Percentiles rank a stretch among this genome's conserved stretches.
These are phyloP conservation scores for Procavia capensis DNA, from an alignment of 2,113 vertebrate species.

Conservation along the genomic window DNA sequence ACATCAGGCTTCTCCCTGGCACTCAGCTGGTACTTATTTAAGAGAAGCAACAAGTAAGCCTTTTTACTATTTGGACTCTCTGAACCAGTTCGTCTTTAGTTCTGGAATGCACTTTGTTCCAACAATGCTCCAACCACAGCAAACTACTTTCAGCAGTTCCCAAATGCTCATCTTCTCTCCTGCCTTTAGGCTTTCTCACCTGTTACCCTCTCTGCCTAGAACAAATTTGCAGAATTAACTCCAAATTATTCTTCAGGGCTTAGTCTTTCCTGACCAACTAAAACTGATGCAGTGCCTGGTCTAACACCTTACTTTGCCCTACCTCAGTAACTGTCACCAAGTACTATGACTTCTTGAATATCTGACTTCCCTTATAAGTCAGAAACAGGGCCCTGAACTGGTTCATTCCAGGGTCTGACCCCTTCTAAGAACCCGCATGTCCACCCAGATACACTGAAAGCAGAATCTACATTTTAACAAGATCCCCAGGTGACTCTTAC, in stretches of 20 bases:
- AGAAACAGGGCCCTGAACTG: too few relatives aligned
- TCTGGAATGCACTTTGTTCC: neutral
- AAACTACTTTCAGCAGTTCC: neutral
- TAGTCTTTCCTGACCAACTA: neutral
- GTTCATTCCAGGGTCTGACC: neutral
- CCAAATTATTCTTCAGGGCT: neutral
- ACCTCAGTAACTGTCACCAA: neutral
- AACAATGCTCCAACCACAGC: neutral
- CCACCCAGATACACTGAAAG: too few relatives aligned
- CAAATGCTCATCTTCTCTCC: slow-evolving; percentile 6
- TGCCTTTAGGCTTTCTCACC: neutral
- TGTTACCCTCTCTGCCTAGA: neutral
- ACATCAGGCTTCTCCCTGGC: neutral
- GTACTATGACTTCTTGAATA: neutral
- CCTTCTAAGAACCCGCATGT: too few relatives aligned
- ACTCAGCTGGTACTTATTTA: neutral
- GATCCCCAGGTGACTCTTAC: too few relatives aligned
- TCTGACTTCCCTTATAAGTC: neutral
- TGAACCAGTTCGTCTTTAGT: neutral
- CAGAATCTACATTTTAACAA: too few relatives aligned
- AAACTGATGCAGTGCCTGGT: neutral
- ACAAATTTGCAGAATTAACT: neutral
- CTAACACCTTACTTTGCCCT: neutral
- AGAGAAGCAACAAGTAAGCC: neutral
- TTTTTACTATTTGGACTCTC: neutral